A percentile compares a stretch with the other conserved stretches of the same genome.
phyloP scores from a whole-genome alignment of 2,113 vertebrate species.

The Coptodon bakossiorum region DNA sequence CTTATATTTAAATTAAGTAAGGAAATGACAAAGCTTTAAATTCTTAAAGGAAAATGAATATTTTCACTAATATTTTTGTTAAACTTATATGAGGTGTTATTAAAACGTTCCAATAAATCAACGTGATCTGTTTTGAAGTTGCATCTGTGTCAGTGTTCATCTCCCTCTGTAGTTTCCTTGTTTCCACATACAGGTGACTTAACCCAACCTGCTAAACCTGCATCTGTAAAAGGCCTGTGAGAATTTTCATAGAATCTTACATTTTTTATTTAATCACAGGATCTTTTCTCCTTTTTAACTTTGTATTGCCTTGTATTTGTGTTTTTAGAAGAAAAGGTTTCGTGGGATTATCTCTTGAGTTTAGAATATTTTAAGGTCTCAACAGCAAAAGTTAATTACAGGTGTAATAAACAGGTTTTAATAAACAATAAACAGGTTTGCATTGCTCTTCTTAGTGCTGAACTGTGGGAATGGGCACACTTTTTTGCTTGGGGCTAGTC shows the following conservation, averaged over 20 bases:
- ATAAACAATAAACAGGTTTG: background rate
- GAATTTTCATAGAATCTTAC: background rate
- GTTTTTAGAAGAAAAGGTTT: background rate
- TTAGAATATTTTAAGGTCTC: background rate
- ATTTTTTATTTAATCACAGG: background rate
- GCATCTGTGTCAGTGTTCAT: background rate
- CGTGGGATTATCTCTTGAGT: background rate
- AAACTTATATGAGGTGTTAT: background rate
- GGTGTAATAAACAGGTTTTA: background rate
- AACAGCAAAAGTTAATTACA: background rate
- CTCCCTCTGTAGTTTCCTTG: background rate
- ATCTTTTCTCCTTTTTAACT: background rate
- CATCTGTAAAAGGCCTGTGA: background rate
- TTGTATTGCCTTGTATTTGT: background rate
- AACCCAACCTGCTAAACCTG: background rate
- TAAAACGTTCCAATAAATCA: background rate
- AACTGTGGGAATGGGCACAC: background rate
- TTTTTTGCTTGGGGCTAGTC: slow-evolving; percentile 7
- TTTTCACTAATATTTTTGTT: background rate
- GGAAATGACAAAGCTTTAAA: background rate
- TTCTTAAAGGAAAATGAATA: background rate
- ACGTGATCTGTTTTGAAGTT: background rate
- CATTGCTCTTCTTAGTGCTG: background rate
- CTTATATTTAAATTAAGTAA: background rate
- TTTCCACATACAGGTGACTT: background rate